Conservation (phyloP, 53 echinoderm and acorn worm genomes). For the Echinometra lucunter region DNA sequence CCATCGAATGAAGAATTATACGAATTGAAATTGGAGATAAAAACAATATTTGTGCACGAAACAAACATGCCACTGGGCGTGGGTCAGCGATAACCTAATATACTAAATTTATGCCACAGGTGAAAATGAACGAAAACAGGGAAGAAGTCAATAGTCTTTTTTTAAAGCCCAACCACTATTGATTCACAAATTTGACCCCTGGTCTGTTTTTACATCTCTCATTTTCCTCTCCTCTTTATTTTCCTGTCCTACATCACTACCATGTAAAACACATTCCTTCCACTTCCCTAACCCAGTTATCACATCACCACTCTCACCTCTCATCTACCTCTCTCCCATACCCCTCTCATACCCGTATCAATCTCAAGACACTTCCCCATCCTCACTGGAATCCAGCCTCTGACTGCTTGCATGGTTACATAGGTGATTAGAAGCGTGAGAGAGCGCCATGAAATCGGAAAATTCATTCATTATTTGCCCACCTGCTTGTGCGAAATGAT, state of each 20-base stretch:
- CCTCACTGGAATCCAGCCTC: not conserved
- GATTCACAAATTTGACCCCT: not conserved
- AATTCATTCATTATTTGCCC: constrained; percentile 18
- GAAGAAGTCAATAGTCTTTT: too few relatives aligned
- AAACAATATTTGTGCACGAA: too few relatives aligned
- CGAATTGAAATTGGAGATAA: too few relatives aligned
- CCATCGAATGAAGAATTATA: too few relatives aligned
- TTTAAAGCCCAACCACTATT: not conserved
- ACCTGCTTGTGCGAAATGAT: not conserved
- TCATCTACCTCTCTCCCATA: not conserved
- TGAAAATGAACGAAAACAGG: too few relatives aligned
- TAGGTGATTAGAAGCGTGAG: constrained; percentile 20
- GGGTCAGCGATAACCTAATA: too few relatives aligned
- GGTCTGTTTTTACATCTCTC: not conserved
- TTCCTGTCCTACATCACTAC: not conserved
- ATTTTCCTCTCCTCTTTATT: not conserved
- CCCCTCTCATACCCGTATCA: not conserved
- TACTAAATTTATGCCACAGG: too few relatives aligned
- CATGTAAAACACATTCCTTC: not conserved
- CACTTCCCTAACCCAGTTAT: constrained; percentile 15
- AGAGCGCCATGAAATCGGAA: not conserved
- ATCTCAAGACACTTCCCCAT: not conserved
- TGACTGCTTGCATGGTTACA: not conserved
- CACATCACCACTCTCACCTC: not conserved
- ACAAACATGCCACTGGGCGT: too few relatives aligned